A percentile compares a stretch with the other conserved stretches of the same genome.
These are phyloP conservation scores for Nomada hirtipes DNA, from an alignment of 2,888 invertebrate species.

Conservation along the genomic window DNA sequence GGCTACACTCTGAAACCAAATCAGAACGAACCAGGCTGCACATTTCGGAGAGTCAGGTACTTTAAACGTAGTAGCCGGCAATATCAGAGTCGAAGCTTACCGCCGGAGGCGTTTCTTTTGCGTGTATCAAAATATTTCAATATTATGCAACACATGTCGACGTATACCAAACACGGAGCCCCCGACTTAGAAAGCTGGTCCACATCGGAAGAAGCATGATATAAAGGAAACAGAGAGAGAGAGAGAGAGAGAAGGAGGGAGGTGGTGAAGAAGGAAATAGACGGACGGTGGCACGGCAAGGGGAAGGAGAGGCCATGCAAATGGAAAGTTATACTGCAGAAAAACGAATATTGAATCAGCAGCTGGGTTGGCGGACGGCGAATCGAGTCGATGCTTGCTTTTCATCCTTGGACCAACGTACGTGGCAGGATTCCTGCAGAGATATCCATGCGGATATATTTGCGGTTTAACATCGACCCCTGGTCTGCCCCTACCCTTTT, in stretches of 20 bases:
- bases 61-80: constrained; percentile 30
- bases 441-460: constrained; percentile 61
- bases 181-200: constrained; percentile 54
- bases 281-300: constrained; percentile 25
- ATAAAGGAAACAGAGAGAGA: constrained; percentile 40
- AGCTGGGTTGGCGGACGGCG: constrained; percentile 72
- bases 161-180: constrained; percentile 58
- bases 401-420: constrained; percentile 74
- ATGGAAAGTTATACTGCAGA: constrained; percentile 83
- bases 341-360: constrained; percentile 83
- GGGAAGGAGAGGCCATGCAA: constrained; percentile 73
- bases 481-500: constrained; percentile 33
- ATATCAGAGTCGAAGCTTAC: constrained; percentile 43
- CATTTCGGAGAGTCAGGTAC: constrained; percentile 11
- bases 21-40: neutral
- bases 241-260: constrained; percentile 45
- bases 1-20: neutral
- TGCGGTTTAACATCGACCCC: constrained; percentile 64
- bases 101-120: constrained; percentile 55
- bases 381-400: constrained; percentile 77
- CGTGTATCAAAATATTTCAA: constrained; percentile 75
- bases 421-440: constrained; percentile 64
- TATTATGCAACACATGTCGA: constrained; percentile 76
- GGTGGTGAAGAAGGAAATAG: constrained; percentile 45
- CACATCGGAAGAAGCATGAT: constrained; percentile 27